Conservation (phyloP, 2,797 vertebrate genomes). For the Malurus splendens region DNA sequence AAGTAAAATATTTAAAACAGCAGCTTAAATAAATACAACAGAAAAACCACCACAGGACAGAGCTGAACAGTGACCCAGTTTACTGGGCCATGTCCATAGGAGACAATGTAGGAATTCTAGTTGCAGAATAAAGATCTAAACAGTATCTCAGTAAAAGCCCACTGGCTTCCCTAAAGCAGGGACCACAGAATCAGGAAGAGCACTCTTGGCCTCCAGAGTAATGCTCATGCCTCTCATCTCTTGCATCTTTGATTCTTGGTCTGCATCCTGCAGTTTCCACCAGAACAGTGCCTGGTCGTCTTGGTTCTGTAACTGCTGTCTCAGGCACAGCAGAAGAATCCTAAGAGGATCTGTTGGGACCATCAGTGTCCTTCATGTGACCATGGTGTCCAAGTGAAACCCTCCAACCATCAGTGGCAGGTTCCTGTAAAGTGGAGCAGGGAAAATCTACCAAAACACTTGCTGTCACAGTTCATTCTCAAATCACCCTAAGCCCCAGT, state of each 20-base stretch:
- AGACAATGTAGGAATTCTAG: not conserved
- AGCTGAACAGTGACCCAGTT: not conserved
- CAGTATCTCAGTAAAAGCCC: not conserved
- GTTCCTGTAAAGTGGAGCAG: not conserved
- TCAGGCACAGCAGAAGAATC: not conserved
- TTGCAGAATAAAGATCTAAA: not conserved
- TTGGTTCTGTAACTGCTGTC: not conserved
- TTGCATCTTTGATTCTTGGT: not conserved
- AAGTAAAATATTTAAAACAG: slow-evolving; percentile 44
- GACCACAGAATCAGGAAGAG: not conserved
- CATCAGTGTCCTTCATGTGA: not conserved
- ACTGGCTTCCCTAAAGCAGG: not conserved
- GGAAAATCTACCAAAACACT: not conserved
- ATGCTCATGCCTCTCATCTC: not conserved
- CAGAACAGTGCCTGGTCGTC: not conserved
- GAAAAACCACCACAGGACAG: not conserved
- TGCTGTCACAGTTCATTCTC: not conserved
- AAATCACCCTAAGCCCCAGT: not conserved
- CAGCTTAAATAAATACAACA: slow-evolving; percentile 28
- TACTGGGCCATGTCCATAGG: not conserved
- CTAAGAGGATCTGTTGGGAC: not conserved
- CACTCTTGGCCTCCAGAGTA: not conserved
- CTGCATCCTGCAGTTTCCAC: not conserved
- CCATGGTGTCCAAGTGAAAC: not conserved
- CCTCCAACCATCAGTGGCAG: not conserved